Evolutionary conservation across 2,888 invertebrate species (phyloP), one percentile per base, ranked within the genome.

Genomic region (Lasioglossum malachurum): DNA sequence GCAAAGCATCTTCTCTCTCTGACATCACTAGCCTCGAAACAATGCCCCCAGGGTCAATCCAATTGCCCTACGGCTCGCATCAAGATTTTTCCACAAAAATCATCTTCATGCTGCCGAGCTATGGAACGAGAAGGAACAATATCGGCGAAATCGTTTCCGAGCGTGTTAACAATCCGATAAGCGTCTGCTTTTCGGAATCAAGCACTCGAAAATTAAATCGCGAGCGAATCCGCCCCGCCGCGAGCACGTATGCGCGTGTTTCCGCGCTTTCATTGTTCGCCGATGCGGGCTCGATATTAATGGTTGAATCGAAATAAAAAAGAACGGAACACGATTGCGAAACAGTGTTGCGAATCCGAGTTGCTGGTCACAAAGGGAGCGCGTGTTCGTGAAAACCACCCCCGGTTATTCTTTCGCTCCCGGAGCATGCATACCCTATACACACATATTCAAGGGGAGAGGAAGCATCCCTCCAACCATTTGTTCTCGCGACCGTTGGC

Each of bases 291-390:
- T 38, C 69, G 38, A 69, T 69, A 38, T 69, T 49, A 27, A 35
- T 35, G 67, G 38, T 16, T 27, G 69, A 38, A 53, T 71, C 27
- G 49, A 53, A 69, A 69, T 78, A 69, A 69, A 78, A 78, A 67
- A 67, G 69, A 69, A 53, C 69, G 0, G 53, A 53, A 69, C 69
- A 38, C 69, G 53, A 38, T 71, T 38, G 23, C 23, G 38, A 23
- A n/a, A 23, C 69, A 23, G 60, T 16, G 31, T 31, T 64, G 64
- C 64, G 14, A 64, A 31, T 27, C 27, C 31, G 27, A 53, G 23
- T 53, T 53, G 23, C 53, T 8, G 23, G 7, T 53, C 53, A 60
- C 60, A 60, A 27, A 60, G 27, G 14, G 60, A 14, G 31, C 31
- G 60, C 60, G 31, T 31, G 64, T 31, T 64, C 7, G 64, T 64